Evolutionary conservation across 2,888 invertebrate species (phyloP).

Genomic region (Nematopogon swammerdamellus): DNA sequence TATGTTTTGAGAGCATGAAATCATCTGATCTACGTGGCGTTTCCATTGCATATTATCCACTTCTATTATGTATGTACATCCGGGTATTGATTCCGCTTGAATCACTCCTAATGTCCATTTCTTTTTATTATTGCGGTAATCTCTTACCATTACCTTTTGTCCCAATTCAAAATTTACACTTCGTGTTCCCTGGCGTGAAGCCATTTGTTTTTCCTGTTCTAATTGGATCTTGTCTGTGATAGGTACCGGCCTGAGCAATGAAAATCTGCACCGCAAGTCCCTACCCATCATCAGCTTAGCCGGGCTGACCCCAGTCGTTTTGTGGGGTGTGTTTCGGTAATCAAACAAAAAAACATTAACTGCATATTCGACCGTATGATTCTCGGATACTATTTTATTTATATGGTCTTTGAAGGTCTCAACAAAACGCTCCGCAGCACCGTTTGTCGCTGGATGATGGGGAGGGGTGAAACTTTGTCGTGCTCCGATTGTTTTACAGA

Average conservation of each 20-base stretch:
- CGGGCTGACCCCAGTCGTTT: not conserved
- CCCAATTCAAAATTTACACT: not conserved
- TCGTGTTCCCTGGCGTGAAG: not conserved
- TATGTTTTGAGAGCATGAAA: not conserved
- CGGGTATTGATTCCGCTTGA: not conserved
- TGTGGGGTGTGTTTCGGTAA: not conserved
- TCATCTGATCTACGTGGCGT: not conserved
- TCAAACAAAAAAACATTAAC: not conserved
- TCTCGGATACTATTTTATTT: not conserved
- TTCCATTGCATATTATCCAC: not conserved
- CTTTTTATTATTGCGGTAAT: not conserved
- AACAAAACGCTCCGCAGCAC: not conserved
- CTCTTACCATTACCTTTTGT: not conserved
- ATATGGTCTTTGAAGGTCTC: not conserved
- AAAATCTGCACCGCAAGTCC: conserved; percentile 2
- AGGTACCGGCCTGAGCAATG: not conserved
- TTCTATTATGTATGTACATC: not conserved
- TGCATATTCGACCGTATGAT: not conserved
- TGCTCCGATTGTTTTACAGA: not conserved
- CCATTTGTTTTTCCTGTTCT: not conserved
- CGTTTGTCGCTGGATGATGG: not conserved
- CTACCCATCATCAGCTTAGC: conserved; percentile 2
- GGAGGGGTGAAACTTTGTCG: not conserved
- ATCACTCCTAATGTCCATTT: not conserved
- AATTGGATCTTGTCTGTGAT: conserved; percentile 1